phyloP scores from a whole-genome alignment of 2,797 vertebrate genomes.

The Gambusia yucatana region DNA sequence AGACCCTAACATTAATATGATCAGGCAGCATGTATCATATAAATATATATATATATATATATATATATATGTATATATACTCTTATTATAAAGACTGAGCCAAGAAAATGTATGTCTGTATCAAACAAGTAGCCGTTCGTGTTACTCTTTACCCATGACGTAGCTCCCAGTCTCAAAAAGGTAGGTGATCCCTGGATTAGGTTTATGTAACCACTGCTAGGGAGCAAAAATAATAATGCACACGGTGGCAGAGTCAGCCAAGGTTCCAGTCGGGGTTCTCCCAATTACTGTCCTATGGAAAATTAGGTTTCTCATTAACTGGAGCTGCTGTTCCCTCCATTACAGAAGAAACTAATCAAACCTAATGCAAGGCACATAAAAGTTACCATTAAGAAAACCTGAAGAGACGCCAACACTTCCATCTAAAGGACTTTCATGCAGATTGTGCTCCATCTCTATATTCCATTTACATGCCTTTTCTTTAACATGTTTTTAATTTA shows the following conservation, averaged over 20 bases:
- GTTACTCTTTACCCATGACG: too few relatives aligned
- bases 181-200: neutral
- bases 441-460: neutral
- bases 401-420: neutral
- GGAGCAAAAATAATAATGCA: neutral
- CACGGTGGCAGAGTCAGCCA: neutral
- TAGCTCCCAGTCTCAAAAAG: too few relatives aligned
- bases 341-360: neutral
- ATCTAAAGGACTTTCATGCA: too few relatives aligned
- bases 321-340: neutral
- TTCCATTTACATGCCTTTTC: neutral
- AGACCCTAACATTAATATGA: too few relatives aligned
- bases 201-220: neutral
- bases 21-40: too few relatives aligned
- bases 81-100: too few relatives aligned
- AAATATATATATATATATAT: too few relatives aligned
- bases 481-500: neutral
- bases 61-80: too few relatives aligned
- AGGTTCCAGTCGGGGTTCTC: neutral
- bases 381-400: neutral
- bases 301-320: neutral
- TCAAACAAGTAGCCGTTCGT: too few relatives aligned
- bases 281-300: neutral
- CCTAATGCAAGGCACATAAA: neutral
- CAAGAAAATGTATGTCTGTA: too few relatives aligned